These are phyloP conservation scores for Lepus townsendii DNA, from an alignment of 2,797 vertebrate species.

Conservation along the genomic window DNA sequence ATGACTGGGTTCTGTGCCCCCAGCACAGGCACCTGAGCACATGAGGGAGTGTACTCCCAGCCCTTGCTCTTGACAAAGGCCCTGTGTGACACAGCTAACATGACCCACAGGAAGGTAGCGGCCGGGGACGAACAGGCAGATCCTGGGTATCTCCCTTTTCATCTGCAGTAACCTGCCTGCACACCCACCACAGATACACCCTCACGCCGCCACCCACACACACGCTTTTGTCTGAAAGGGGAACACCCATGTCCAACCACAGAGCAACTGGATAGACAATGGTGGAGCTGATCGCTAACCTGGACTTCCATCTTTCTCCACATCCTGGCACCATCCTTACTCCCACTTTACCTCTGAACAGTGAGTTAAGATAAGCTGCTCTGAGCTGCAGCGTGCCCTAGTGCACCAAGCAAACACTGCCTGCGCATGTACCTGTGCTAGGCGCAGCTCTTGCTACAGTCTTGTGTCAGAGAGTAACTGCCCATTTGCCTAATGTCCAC, in stretches of 20 bases:
- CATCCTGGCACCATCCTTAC: not conserved
- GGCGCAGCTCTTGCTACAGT: not conserved
- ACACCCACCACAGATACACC: not conserved
- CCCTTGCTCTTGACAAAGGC: not conserved
- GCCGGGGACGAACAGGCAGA: not conserved
- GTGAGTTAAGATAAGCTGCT: not conserved
- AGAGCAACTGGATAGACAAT: not conserved
- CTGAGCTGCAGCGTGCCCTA: not conserved
- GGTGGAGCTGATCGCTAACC: not conserved
- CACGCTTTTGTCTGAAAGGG: not conserved
- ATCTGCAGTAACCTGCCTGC: not conserved
- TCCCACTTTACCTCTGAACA: not conserved
- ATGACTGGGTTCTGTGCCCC: not conserved
- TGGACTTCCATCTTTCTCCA: not conserved
- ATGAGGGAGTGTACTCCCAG: not conserved
- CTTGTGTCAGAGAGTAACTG: not conserved
- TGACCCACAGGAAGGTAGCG: not conserved
- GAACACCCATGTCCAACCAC: not conserved
- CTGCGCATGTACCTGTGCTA: not conserved
- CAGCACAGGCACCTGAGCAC: not conserved
- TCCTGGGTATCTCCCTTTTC: not conserved
- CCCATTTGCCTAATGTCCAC: not conserved
- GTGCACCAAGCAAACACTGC: not conserved
- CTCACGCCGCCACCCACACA: not conserved
- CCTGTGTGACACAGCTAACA: not conserved